Evolutionary conservation across 2,113 vertebrate species (phyloP).

Genomic region (Cyanoramphus novaezelandiae): DNA sequence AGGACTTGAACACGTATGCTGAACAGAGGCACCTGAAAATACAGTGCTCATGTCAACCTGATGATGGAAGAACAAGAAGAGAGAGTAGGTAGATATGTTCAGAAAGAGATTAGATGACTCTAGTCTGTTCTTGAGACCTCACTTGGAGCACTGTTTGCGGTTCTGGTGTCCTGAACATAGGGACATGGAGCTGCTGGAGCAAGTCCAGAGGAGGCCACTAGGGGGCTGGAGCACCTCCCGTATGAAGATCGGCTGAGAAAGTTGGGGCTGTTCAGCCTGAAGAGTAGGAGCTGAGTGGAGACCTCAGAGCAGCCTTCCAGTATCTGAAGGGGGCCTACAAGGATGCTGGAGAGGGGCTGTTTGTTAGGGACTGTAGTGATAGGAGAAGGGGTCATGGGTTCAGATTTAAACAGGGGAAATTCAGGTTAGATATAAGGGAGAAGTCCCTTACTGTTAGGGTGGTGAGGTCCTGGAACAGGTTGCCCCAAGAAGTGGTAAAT

Average conservation of each 20-base stretch:
- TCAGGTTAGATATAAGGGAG: not conserved
- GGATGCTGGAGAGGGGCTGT: not conserved
- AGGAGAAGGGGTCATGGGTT: not conserved
- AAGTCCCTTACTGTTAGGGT: not conserved
- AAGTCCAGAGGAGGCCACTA: not conserved
- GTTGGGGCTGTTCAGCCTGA: not conserved
- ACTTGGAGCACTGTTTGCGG: not conserved
- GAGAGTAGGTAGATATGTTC: not conserved
- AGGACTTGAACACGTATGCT: not conserved
- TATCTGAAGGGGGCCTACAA: not conserved
- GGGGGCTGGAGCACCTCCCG: not conserved
- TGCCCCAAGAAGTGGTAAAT: not conserved
- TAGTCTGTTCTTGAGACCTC: not conserved
- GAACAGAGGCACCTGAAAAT: not conserved
- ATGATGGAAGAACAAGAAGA: not conserved
- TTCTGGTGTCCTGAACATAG: not conserved
- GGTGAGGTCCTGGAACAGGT: not conserved
- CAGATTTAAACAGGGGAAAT: not conserved
- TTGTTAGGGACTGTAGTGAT: not conserved
- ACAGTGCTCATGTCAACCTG: fast-evolving
- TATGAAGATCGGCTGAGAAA: not conserved
- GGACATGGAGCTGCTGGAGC: not conserved
- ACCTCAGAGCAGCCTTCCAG: not conserved
- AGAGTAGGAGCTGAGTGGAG: not conserved
- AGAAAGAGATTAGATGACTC: not conserved